A percentile compares a stretch with the other conserved stretches of the same genome.
Conservation (phyloP, 2,888 invertebrate genomes). For the Caenorhabditis virilis region DNA sequence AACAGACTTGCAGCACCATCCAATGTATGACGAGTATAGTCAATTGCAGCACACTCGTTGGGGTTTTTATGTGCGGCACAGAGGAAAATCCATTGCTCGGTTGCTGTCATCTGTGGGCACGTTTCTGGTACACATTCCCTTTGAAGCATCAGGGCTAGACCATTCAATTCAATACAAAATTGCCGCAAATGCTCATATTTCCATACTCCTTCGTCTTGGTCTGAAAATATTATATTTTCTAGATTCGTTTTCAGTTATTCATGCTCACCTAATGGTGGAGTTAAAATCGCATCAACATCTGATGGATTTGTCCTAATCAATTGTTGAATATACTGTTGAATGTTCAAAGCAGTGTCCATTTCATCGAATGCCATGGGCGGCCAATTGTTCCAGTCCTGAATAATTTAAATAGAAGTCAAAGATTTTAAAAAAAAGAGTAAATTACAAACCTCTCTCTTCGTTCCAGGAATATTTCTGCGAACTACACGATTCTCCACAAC, state of each 20-base stretch:
- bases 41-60: constrained; percentile 97
- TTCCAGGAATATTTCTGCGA: constrained; percentile 59
- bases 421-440: not conserved
- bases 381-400: constrained; percentile 93
- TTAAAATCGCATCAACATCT: constrained; percentile 89
- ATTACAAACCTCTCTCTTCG: constrained; percentile 50
- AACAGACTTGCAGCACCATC: constrained; percentile 97
- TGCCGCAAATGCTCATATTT: constrained; percentile 96
- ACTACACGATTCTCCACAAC: constrained; percentile 29
- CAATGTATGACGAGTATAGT: constrained; percentile 95
- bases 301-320: constrained; percentile 89
- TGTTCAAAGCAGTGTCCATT: constrained; percentile 98
- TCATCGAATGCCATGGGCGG: constrained; percentile 91
- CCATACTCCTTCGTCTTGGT: constrained; percentile 80
- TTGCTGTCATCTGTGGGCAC: constrained; percentile 99
- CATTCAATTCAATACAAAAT: constrained; percentile 98
- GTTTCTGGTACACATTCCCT: constrained; percentile 85
- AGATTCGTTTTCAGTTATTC: not conserved
- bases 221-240: constrained; percentile 10
- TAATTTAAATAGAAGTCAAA: not conserved
- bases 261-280: constrained; percentile 77
- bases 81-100: constrained; percentile 99
- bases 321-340: constrained; percentile 98
- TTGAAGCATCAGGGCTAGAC: constrained; percentile 82
- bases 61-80: constrained; percentile 99